These are phyloP conservation scores for Strix uralensis DNA, from an alignment of 2,113 vertebrate genomes.

Conservation along the genomic window DNA sequence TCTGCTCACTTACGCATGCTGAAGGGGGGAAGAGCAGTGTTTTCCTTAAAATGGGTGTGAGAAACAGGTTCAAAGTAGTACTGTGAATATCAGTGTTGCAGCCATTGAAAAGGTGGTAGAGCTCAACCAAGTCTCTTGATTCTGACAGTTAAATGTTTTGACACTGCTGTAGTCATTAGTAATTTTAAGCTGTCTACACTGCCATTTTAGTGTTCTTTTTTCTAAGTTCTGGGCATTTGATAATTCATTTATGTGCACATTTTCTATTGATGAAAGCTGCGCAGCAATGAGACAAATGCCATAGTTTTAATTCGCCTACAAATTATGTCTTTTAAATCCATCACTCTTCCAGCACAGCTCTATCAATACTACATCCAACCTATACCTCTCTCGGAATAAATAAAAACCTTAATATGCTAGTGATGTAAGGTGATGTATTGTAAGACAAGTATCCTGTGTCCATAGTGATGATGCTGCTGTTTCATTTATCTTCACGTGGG, in stretches of 20 bases:
- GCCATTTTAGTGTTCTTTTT: neutral
- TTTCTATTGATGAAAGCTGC: neutral
- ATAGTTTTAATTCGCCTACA: neutral
- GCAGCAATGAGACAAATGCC: neutral
- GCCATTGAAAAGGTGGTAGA: neutral
- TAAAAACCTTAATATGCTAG: neutral
- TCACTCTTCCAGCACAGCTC: neutral
- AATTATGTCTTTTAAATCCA: neutral
- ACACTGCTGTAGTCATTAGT: neutral
- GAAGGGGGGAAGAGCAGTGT: accelerated
- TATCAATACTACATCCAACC: neutral
- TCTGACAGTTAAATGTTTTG: neutral
- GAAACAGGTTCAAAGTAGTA: accelerated
- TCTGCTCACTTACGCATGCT: accelerated
- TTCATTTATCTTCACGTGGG: neutral
- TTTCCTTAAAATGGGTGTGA: accelerated
- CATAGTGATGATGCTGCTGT: neutral
- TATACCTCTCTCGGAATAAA: neutral
- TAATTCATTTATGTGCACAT: neutral
- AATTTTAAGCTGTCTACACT: neutral
- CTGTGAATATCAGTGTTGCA: accelerated
- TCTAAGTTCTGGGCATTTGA: neutral
- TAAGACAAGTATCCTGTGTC: neutral
- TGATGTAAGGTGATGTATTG: neutral
- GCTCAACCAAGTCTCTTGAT: neutral